Evolutionary conservation across 2,113 vertebrate species (phyloP), one percentile per base, ranked within the genome.

Genomic region (Mustela nigripes): DNA sequence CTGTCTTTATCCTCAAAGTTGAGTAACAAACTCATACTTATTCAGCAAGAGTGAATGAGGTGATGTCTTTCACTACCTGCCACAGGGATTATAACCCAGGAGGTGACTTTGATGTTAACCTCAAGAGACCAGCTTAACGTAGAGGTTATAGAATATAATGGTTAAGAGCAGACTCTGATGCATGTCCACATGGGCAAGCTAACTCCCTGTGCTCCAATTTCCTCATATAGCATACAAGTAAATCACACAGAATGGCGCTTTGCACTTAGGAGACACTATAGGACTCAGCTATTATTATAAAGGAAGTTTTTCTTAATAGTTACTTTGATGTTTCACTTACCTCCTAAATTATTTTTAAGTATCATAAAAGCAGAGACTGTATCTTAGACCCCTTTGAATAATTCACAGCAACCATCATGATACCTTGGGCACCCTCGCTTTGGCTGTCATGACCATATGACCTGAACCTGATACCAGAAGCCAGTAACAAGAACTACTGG

Each of bases 271-370:
- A 86, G 26, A 36, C 50, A 69, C 2, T 31, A 21, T 16, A 88
- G 6, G 39, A 65, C 14, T 84, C 36, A 11, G n/a, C 12, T 33
- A 82, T 31, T 89, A 76, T 28, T 81, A 81, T 15, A 89, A 63
- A 83, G 16, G 22, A 58, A 81, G 42, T 79, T 33, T 15, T 31
- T 60, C 74, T 8, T 24, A 79, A 56, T 8, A 26, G 18, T 89
- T 73, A 92, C 71, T 74, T 94, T 36, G 16, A 91, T 48, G 10
- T 28, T 94, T 89, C 62, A 73, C 28, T 79, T 80, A 80, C 26
- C 69, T 89, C 39, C 36, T 36, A 87, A 81, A 48, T 69, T 95
- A 88, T 79, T 79, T 86, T 58, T 89, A 84, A 79, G 11, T 33
- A 79, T n/a, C 16, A 28, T 58, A 7, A 83, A 91, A 71, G 82